Percentiles rank a stretch among this genome's conserved stretches.
Conservation (phyloP, 1,140 invertebrate species). For the Acromyrmex charruanus region DNA sequence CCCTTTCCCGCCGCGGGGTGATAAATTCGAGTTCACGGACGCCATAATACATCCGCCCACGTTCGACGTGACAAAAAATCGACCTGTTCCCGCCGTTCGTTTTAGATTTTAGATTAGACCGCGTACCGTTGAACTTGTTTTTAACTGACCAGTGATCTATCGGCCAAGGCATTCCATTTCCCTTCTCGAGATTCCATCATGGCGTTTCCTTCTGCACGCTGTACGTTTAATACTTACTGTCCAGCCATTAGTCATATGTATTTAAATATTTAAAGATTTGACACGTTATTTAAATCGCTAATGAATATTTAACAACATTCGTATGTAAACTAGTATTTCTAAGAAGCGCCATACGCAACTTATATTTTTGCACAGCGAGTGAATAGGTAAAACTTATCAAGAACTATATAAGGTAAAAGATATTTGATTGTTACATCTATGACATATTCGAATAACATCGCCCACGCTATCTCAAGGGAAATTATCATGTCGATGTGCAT, state of each 20-base stretch:
- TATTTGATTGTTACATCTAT: constrained; percentile 5
- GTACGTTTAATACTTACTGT: constrained; percentile 25
- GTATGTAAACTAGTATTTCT: constrained; percentile 1
- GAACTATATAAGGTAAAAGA: not conserved
- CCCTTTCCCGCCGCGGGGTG: constrained; percentile 44
- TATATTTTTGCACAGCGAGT: not conserved
- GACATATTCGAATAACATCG: constrained; percentile 38
- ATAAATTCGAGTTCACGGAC: constrained; percentile 63
- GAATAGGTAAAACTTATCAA: constrained; percentile 30
- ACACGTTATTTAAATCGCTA: constrained; percentile 44
- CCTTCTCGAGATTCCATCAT: constrained; percentile 59
- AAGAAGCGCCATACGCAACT: not conserved
- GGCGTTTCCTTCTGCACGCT: constrained; percentile 30
- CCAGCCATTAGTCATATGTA: constrained; percentile 45
- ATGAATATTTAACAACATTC: constrained; percentile 42
- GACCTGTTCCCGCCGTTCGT: constrained; percentile 56
- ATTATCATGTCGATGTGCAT: constrained; percentile 53
- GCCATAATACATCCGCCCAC: constrained; percentile 57
- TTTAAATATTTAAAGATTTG: constrained; percentile 58
- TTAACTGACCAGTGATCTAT: constrained; percentile 57
- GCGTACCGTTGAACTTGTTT: constrained; percentile 61
- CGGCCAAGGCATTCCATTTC: constrained; percentile 54
- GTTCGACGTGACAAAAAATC: constrained; percentile 52
- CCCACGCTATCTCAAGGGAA: constrained; percentile 28
- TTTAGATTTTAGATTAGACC: constrained; percentile 61